Conservation (phyloP, 2,888 invertebrate genomes). For the Dermolepida albohirtum region DNA sequence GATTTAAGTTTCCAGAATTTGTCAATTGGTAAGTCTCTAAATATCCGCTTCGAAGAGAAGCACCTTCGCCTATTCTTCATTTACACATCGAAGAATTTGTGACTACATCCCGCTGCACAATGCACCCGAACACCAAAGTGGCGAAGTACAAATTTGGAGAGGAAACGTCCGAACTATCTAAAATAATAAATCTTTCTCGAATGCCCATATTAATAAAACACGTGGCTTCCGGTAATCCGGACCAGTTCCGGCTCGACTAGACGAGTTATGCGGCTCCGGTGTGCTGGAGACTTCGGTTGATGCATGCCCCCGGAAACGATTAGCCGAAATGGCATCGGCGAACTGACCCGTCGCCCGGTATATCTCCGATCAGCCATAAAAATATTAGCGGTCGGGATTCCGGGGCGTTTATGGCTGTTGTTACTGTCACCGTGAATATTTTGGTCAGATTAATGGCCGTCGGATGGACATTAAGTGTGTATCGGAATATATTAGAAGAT, state of each 20-base stretch:
- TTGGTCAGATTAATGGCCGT: constrained; percentile 41
- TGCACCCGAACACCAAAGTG: constrained; percentile 5
- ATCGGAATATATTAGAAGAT: constrained; percentile 37
- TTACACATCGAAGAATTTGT: not conserved
- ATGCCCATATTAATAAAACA: constrained; percentile 59
- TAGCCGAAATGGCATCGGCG: constrained; percentile 58
- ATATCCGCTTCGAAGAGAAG: too few species aligned
- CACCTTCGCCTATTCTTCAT: too few species aligned
- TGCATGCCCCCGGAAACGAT: constrained; percentile 63
- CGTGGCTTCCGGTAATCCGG: constrained; percentile 59
- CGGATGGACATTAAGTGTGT: constrained; percentile 36
- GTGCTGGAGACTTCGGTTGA: constrained; percentile 52
- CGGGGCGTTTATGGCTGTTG: constrained; percentile 60
- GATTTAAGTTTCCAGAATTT: too few species aligned
- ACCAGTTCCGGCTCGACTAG: constrained; percentile 53
- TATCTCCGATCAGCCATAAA: constrained; percentile 66
- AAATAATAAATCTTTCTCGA: constrained; percentile 54
- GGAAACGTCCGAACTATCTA: constrained; percentile 49
- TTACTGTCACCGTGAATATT: constrained; percentile 56
- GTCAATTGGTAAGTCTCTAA: too few species aligned
- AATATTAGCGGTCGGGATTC: constrained; percentile 65
- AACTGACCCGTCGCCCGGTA: constrained; percentile 60
- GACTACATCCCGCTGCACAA: not conserved
- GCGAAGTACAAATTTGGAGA: constrained; percentile 43
- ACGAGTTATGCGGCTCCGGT: constrained; percentile 52